Evolutionary conservation across 35 echinoderm and acorn worm genomes (phyloP), one percentile per base, ranked within the genome.

Genomic region (Apostichopus japonicus): DNA sequence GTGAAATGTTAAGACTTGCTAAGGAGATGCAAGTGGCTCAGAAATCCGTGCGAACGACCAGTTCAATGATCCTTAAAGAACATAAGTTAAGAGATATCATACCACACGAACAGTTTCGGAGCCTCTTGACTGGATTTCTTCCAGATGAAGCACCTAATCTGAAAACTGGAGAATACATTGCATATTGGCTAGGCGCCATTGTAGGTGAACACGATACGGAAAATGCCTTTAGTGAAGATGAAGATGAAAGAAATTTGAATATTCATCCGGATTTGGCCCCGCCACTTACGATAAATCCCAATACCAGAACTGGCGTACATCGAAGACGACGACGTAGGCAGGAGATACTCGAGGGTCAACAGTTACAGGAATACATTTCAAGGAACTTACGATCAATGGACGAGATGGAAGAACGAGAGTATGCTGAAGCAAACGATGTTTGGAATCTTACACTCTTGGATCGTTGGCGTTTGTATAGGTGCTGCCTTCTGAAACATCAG

Each of bases 401-500:
- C 7, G 53, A 24, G 65, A 71, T 81, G 76, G 79, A 24, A 22
- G n/a, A 27, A 55, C 6, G 65, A 7, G 93, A 94, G 24, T 57
- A 54, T 22, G 76, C 54, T 22, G 56, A 24, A 54, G 15, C 79
- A n/a, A 54, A 82, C 21, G 71, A 94, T 75, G 81, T 94, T 52
- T 78, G 93, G 67, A 55, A 65, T 55, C 63, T 94, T 62, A 51
- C 72, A 4, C 9, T 65, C 5, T 6, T 77, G 10, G 56, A 94
- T 58, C 51, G 86, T 59, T 94, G 93, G 93, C 93, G 93, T 27
- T 56, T 94, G 6, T 94, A 94, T 62, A 54, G 86, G 62, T 90
- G 79, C 21, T 94, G 93, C 72, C 24, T 90, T 17, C 5, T 65
- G 16, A 72, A 72, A 65, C 86, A 75, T 14, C 59, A 89, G 86